Percentiles rank a stretch among this genome's conserved stretches.
phyloP scores from a whole-genome alignment of 2,113 vertebrate genomes.

The Anser brachyrhynchus region DNA sequence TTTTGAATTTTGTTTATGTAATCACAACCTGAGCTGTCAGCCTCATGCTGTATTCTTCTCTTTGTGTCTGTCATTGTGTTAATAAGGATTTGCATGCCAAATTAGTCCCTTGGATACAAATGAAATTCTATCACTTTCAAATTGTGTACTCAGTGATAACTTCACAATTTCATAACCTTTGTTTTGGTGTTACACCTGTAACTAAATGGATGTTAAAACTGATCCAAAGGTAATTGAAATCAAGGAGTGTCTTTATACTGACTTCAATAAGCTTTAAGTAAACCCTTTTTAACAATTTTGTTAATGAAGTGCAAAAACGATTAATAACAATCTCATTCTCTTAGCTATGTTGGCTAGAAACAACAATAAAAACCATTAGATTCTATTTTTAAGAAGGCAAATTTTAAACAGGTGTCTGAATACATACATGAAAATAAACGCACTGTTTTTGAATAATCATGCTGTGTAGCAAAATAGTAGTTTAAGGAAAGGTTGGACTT shows the following conservation, averaged over 20 bases:
- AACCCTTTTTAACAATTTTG: not conserved
- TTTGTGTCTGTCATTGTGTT: not conserved
- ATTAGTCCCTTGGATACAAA: slow-evolving; percentile 1
- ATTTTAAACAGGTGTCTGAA: not conserved
- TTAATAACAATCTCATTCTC: not conserved
- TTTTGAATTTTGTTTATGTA: slow-evolving; percentile 4
- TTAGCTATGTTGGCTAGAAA: not conserved
- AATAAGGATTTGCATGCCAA: slow-evolving; percentile 37
- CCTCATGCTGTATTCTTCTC: slow-evolving; percentile 10
- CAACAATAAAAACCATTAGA: not conserved
- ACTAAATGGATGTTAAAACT: slow-evolving; percentile 12
- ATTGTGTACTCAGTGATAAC: not conserved
- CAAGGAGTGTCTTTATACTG: not conserved
- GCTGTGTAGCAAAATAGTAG: not conserved
- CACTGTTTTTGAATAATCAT: not conserved
- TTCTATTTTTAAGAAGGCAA: not conserved
- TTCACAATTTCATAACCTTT: not conserved
- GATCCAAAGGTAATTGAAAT: not conserved
- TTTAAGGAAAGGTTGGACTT: no score
- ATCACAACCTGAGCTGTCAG: not conserved
- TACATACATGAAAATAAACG: not conserved
- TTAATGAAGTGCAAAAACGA: not conserved
- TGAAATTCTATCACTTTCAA: not conserved
- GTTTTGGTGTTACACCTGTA: not conserved
- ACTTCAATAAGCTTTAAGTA: not conserved